These are phyloP conservation scores for Micronisus gabar DNA, from an alignment of 2,113 vertebrate genomes.

Conservation along the genomic window DNA sequence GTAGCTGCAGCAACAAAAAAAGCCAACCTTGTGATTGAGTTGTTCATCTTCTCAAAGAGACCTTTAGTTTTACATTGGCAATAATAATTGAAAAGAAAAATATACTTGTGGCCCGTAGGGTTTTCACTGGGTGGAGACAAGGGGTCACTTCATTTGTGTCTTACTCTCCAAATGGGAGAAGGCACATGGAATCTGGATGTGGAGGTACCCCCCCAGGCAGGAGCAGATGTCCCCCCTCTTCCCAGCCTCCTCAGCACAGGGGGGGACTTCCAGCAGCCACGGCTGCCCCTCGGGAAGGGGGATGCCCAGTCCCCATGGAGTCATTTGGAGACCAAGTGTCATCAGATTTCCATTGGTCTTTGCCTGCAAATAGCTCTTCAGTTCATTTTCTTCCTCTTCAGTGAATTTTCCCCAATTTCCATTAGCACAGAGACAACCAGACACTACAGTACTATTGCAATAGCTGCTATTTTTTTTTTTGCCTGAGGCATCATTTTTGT, in stretches of 20 bases:
- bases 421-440: neutral
- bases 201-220: neutral
- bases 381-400: neutral
- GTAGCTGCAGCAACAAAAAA: neutral
- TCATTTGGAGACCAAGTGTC: neutral
- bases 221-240: neutral
- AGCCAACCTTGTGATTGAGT: neutral
- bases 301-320: rapidly evolving
- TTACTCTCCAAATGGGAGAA: neutral
- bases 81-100: neutral
- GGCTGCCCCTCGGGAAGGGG: neutral
- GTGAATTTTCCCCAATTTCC: neutral
- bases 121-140: neutral
- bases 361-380: neutral
- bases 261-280: neutral
- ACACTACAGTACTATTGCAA: neutral
- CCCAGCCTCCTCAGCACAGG: rapidly evolving
- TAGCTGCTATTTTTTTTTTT: neutral
- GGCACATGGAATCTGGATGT: rapidly evolving
- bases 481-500: neutral
- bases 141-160: no score
- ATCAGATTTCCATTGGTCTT: neutral
- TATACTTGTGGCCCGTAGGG: neutral
- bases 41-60: neutral
- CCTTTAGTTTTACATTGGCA: neutral